Evolutionary conservation across 2,888 invertebrate species (phyloP).

Genomic region (Platycheirus albimanus): DNA sequence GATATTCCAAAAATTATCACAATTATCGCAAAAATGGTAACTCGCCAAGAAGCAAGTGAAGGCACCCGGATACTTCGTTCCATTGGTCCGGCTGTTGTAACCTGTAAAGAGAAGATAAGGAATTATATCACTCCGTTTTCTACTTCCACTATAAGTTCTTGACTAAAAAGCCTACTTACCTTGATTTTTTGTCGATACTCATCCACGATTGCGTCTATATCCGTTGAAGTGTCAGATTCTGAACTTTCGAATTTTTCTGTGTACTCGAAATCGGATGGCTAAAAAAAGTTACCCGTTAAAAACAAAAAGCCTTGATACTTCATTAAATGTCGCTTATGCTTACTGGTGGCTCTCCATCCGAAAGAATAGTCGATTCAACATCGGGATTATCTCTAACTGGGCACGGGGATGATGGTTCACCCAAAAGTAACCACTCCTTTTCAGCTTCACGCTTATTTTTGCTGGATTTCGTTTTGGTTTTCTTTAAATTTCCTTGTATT

Average conservation of each 20-base stretch:
- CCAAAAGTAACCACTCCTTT: constrained; percentile 82
- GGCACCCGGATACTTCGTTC: constrained; percentile 81
- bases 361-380: constrained; percentile 81
- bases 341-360: constrained; percentile 81
- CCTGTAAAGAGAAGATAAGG: constrained; percentile 74
- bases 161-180: constrained; percentile 82
- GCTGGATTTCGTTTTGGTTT: constrained; percentile 77
- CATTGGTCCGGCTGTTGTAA: constrained; percentile 82
- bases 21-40: constrained; percentile 80
- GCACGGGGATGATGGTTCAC: constrained; percentile 82
- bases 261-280: constrained; percentile 81
- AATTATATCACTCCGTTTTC: background rate
- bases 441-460: constrained; percentile 81
- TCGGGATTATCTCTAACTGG: constrained; percentile 80
- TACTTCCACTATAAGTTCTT: too few relatives aligned
- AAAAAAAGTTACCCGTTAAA: constrained; percentile 19
- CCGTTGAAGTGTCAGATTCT: constrained; percentile 89
- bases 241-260: constrained; percentile 84
- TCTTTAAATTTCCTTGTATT: constrained; percentile 78
- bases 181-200: constrained; percentile 89
- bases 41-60: constrained; percentile 81
- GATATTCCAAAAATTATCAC: constrained; percentile 79
- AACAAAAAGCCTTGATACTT: background rate
- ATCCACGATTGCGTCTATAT: constrained; percentile 90
- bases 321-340: background rate